phyloP scores from a whole-genome alignment of 92 coral and sea anemone genomes.

The Epizoanthus stellaris region DNA sequence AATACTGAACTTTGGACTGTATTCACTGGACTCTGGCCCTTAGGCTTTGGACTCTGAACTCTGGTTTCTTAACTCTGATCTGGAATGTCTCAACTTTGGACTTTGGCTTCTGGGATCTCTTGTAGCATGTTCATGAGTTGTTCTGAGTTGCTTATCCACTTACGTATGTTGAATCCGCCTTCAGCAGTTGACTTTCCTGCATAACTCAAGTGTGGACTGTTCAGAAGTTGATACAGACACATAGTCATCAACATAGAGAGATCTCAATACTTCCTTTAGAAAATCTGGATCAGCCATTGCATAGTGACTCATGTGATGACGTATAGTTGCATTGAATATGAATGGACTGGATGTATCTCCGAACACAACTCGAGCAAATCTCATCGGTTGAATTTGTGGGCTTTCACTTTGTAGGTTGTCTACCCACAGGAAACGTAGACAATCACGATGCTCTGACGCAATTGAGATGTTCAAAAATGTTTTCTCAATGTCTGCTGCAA shows the following conservation, averaged over 20 bases:
- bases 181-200: constrained; percentile 6
- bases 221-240: constrained; percentile 19
- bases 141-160: constrained; percentile 12
- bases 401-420: constrained; percentile 43
- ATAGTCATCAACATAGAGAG: constrained; percentile 44
- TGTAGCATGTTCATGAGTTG: background rate
- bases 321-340: constrained; percentile 36
- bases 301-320: constrained; percentile 46
- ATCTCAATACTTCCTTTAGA: constrained; percentile 34
- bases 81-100: background rate
- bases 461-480: constrained; percentile 55
- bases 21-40: too few relatives aligned
- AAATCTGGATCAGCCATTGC: constrained; percentile 28
- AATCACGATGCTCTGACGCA: constrained; percentile 50
- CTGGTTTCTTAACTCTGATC: background rate
- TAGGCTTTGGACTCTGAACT: background rate
- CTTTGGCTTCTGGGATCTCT: background rate
- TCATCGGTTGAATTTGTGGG: constrained; percentile 44
- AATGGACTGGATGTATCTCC: constrained; percentile 38
- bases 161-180: constrained; percentile 19
- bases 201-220: background rate
- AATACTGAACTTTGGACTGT: too few relatives aligned
- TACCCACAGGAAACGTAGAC: constrained; percentile 45
- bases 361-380: constrained; percentile 48
- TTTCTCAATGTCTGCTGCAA: constrained; percentile 48